Conservation (phyloP, 2,113 vertebrate genomes). For the Eulacestoma nigropectus region DNA sequence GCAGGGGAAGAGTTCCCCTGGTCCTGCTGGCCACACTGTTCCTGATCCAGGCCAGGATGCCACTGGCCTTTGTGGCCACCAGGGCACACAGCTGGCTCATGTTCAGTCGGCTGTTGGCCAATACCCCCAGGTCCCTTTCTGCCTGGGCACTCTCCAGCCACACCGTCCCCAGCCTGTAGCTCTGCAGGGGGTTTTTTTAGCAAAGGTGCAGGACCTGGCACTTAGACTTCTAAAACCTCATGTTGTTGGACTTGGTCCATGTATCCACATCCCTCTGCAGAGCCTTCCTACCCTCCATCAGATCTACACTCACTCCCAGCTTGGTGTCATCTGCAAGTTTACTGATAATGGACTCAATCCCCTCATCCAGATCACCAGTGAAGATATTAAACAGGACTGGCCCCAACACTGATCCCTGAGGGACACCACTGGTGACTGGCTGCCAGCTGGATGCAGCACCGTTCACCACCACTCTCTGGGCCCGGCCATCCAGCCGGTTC, state of each 20-base stretch:
- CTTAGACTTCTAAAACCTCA: neutral
- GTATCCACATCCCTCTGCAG: neutral
- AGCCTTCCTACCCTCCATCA: neutral
- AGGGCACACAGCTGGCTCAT: neutral
- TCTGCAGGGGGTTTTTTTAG: neutral
- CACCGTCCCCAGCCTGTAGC: accelerated
- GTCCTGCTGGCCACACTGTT: neutral
- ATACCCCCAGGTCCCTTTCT: neutral
- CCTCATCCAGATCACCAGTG: neutral
- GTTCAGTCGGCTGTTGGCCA: accelerated
- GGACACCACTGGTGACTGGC: neutral
- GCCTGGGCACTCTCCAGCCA: neutral
- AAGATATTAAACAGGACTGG: neutral
- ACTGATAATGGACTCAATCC: neutral
- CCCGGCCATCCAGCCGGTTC: accelerated
- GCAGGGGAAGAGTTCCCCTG: neutral
- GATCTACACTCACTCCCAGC: neutral
- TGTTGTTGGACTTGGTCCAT: neutral
- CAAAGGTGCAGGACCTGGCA: accelerated
- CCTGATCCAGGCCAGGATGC: neutral
- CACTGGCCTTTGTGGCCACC: neutral
- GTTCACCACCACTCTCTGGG: neutral
- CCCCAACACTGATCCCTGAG: accelerated
- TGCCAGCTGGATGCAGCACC: accelerated
- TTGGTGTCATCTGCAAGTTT: neutral